Evolutionary conservation across 2,113 vertebrate genomes (phyloP).

Genomic region (Anser cygnoides): DNA sequence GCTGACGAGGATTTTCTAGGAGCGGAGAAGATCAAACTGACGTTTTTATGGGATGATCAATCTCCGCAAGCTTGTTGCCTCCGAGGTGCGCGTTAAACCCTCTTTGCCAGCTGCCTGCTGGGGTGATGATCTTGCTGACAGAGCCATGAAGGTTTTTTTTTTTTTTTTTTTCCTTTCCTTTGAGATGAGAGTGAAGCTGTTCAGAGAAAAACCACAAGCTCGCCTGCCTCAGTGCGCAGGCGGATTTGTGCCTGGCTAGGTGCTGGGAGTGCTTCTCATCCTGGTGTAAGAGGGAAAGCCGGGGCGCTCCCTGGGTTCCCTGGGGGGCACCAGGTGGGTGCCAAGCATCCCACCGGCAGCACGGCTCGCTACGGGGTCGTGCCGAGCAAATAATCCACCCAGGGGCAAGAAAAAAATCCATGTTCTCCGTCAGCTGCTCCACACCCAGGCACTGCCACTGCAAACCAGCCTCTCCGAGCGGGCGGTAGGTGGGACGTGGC

Average conservation of each 20-base stretch:
- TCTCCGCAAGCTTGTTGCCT: slow-evolving; percentile 9
- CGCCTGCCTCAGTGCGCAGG: neutral
- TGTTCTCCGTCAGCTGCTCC: neutral
- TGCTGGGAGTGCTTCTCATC: neutral
- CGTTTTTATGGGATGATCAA: neutral
- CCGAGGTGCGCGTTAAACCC: neutral
- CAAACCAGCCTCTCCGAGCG: neutral
- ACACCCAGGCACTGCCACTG: fast-evolving
- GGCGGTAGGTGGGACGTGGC: neutral
- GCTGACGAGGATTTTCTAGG: neutral
- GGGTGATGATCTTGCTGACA: slow-evolving; percentile 14
- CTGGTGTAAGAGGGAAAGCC: neutral
- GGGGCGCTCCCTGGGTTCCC: neutral
- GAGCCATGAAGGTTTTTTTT: neutral
- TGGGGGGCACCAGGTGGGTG: neutral
- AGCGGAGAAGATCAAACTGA: neutral
- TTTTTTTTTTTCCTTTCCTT: neutral
- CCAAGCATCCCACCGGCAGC: neutral
- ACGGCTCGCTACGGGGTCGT: neutral
- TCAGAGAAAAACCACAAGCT: neutral
- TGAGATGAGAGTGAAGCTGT: neutral
- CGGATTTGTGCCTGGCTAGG: neutral
- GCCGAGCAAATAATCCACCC: neutral
- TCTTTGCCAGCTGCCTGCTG: slow-evolving; percentile 49
- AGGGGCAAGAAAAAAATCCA: neutral